Conservation (phyloP, 2,888 invertebrate species). For the Meiosimyza platycephala region DNA sequence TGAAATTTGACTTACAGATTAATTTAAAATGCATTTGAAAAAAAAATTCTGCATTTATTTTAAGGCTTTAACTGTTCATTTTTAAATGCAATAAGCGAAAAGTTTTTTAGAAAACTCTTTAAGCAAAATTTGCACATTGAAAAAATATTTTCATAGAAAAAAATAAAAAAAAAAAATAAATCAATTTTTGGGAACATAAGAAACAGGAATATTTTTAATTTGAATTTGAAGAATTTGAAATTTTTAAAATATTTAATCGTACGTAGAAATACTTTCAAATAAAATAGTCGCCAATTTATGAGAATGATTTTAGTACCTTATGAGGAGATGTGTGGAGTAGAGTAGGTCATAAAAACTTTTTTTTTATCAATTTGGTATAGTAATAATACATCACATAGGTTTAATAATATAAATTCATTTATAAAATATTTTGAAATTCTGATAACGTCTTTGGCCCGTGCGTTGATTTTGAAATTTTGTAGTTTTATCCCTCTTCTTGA, state of each 20-base stretch:
- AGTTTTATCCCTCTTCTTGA: too few species aligned
- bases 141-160: too few species aligned
- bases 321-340: too few species aligned
- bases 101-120: neutral
- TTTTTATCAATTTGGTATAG: too few species aligned
- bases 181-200: neutral
- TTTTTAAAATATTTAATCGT: constrained; percentile 6
- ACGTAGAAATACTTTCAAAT: constrained; percentile 24
- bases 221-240: neutral
- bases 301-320: too few species aligned
- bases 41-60: neutral
- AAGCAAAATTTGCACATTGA: neutral
- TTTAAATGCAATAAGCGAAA: neutral
- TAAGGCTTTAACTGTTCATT: neutral
- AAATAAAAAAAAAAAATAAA: too few species aligned
- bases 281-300: neutral
- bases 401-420: too few species aligned
- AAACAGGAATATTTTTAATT: constrained; percentile 2
- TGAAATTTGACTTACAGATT: neutral
- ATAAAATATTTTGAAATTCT: too few species aligned
- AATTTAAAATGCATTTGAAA: constrained; percentile 1
- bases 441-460: too few species aligned
- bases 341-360: too few species aligned
- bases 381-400: too few species aligned
- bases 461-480: too few species aligned